phyloP scores from a whole-genome alignment of 2,888 invertebrate genomes.

The Metalampra italica region DNA sequence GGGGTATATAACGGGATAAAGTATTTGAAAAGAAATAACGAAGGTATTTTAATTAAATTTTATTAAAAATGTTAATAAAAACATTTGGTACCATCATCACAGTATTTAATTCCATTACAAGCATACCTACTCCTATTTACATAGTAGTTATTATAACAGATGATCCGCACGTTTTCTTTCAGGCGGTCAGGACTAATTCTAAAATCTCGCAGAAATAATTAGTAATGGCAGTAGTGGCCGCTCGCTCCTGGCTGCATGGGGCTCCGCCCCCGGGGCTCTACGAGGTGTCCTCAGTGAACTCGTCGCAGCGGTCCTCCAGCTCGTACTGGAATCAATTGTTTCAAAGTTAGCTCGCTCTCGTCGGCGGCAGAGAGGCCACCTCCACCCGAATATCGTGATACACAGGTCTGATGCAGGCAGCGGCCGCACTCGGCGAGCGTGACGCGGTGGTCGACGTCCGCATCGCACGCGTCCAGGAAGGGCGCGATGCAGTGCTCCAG shows the following conservation, averaged over 20 bases:
- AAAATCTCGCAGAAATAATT: background rate
- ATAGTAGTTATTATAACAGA: constrained; percentile 11
- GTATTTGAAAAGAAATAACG: background rate
- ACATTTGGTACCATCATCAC: constrained; percentile 56
- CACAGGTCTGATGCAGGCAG: no score
- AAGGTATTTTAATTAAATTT: constrained; percentile 6
- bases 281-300: constrained; percentile 76
- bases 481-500: constrained; percentile 99
- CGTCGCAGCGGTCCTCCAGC: constrained; percentile 89
- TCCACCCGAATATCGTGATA: no score
- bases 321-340: constrained; percentile 81
- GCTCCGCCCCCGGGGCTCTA: background rate
- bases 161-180: background rate
- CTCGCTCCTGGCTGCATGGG: background rate
- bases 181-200: background rate
- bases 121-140: constrained; percentile 30
- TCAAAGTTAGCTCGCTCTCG: constrained; percentile 1
- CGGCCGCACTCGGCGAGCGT: constrained; percentile 95
- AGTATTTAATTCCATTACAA: constrained; percentile 25
- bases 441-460: constrained; percentile 92
- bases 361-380: no score
- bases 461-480: constrained; percentile 95
- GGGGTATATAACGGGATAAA: no score
- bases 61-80: constrained; percentile 16
- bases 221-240: background rate